Evolutionary conservation across 2,113 vertebrate genomes (phyloP).

Genomic region (Calonectris borealis): DNA sequence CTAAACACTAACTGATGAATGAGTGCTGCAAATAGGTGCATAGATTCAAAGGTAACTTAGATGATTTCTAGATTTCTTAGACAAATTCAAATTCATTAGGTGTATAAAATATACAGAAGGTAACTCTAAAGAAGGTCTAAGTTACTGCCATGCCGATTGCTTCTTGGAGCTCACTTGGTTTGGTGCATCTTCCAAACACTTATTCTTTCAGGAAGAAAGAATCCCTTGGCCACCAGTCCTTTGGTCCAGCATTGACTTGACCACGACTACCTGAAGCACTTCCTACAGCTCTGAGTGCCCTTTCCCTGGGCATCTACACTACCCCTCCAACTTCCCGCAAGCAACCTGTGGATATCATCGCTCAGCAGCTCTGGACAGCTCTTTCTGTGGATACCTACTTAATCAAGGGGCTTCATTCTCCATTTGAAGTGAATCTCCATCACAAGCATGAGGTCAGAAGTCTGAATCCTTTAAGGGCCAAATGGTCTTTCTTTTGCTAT

Average conservation of each 20-base stretch:
- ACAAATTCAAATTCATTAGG: background rate
- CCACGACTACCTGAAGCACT: background rate
- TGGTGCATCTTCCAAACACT: background rate
- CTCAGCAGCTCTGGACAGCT: background rate
- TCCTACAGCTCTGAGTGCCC: background rate
- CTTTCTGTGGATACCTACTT: background rate
- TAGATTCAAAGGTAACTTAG: background rate
- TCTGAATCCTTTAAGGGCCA: background rate
- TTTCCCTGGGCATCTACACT: background rate
- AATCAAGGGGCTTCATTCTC: background rate
- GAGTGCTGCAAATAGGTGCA: background rate
- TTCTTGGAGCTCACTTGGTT: background rate
- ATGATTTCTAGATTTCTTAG: background rate
- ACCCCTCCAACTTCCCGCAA: background rate
- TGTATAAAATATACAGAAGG: background rate
- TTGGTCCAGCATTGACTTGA: background rate
- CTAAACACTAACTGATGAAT: background rate
- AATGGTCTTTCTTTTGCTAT: background rate
- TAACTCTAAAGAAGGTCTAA: background rate
- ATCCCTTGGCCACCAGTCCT: background rate
- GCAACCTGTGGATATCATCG: fast-evolving
- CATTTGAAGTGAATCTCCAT: background rate
- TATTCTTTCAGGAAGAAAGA: background rate
- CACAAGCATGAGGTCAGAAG: background rate
- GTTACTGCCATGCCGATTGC: background rate